Base-by-base conservation (phyloP, 2,888 invertebrate species). In the Timema cristinae region DNA sequence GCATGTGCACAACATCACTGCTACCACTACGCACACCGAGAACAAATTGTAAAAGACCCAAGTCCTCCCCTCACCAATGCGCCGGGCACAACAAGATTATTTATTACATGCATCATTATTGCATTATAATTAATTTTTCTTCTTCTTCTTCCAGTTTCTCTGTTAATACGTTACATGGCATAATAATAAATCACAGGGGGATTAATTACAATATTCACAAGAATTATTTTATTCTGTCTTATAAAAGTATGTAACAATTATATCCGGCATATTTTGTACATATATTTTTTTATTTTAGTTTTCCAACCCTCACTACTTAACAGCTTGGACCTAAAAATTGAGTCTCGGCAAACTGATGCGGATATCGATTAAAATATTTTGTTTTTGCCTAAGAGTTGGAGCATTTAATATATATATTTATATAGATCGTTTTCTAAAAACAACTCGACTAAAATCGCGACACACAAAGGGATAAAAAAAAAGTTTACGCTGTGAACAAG, bases 141-240 rank as follows among this genome's bases (percentile, higher is more conserved):
- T 48, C 9, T 63, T 63, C 63, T 63, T 63, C 16, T 71, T 67
- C 13, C 50, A 32, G 32, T 32, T 32, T 32, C 50, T 59, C 63
- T 59, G 69, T 61, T 66, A 69, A 66, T 63, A 72, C 71, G 67
- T 71, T 73, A 74, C 71, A 73, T 70, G 68, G 70, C 13, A 63
- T 47, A 47, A 73, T 74, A 71, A 66, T 71, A 71, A 74, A 73
- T 72, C 74, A 74, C 74, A 74, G 72, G 74, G 68, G 71, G 66
- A 74, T 54, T 72, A 74, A 72, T 74, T 74, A 74, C 74, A 74
- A 73, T 74, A 74, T 74, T 74, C 74, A 74, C 74, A 74, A 74
- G 69, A 69, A 73, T 49, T 59, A 9, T 8, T 47, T 63, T 63
- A 47, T 48, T 47, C 13, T 63, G 32, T 48, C 63, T 63, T 63